Conservation (phyloP, 2,888 invertebrate genomes). For the Oscheius sp. region DNA sequence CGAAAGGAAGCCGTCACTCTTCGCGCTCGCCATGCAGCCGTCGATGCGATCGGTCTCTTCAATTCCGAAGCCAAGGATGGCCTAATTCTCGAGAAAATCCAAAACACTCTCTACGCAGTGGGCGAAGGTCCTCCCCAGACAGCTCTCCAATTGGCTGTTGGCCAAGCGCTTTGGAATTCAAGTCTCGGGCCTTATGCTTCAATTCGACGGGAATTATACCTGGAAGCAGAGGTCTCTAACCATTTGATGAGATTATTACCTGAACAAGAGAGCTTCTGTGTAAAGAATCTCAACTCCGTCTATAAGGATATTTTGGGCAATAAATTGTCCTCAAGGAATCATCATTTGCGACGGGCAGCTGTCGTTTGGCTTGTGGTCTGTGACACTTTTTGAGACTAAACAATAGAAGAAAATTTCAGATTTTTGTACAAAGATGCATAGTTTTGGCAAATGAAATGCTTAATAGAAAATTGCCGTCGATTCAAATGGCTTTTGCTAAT, state of each 20-base stretch:
- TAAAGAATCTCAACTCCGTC: background rate
- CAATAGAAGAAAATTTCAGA: too few species aligned
- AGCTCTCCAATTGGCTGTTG: conserved; percentile 57
- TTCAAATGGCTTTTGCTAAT: conserved; percentile 57
- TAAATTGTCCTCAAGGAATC: conserved; percentile 41
- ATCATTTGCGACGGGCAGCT: conserved; percentile 53
- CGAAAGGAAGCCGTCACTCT: conserved; percentile 49
- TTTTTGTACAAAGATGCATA: conserved; percentile 37
- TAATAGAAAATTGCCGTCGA: conserved; percentile 13
- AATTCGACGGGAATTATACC: conserved; percentile 31
- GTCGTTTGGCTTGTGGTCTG: conserved; percentile 53
- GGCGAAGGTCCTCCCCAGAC: conserved; percentile 59
- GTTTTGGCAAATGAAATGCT: too few species aligned
- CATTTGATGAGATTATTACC: background rate
- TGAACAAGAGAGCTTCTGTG: background rate
- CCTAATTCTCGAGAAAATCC: background rate
- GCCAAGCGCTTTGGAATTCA: conserved; percentile 40
- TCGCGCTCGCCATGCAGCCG: conserved; percentile 38
- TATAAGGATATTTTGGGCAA: conserved; percentile 10
- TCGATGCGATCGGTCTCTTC: conserved; percentile 35
- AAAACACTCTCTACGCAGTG: conserved; percentile 33
- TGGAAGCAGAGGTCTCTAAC: conserved; percentile 22
- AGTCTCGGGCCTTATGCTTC: conserved; percentile 37
- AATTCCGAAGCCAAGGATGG: background rate
- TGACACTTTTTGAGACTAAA: background rate